Evolutionary conservation across 2,113 vertebrate species (phyloP).

Genomic region (Plestiodon gilberti): DNA sequence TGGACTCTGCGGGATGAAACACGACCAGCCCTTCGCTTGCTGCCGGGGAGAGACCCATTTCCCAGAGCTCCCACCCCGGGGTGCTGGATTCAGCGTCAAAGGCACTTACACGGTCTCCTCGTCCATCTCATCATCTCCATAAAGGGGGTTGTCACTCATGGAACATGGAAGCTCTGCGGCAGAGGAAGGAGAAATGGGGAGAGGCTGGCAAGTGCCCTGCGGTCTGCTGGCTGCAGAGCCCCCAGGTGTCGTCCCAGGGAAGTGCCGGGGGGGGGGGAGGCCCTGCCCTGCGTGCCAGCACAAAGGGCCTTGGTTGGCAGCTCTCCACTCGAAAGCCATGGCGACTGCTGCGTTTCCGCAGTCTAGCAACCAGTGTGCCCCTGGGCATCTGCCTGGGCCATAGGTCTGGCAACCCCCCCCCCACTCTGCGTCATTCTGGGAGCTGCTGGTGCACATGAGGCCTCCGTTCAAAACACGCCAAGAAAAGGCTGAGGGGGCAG

Average conservation of each 20-base stretch:
- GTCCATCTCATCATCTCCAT: conserved; percentile 21
- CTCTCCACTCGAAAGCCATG: not conserved
- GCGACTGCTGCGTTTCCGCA: too few species aligned
- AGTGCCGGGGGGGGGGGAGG: too few species aligned
- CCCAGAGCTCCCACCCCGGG: not conserved
- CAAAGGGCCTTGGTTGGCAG: not conserved
- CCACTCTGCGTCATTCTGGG: not conserved
- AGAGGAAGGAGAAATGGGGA: not conserved
- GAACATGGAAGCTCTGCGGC: not conserved
- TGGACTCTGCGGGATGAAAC: not conserved
- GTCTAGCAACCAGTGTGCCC: too few species aligned
- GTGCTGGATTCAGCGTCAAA: rapidly evolving
- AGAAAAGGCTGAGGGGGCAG: too few species aligned
- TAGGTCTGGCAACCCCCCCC: not conserved
- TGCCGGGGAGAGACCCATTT: not conserved
- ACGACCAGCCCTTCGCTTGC: not conserved
- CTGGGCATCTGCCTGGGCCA: too few species aligned
- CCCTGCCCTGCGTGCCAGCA: not conserved
- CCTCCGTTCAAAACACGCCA: too few species aligned
- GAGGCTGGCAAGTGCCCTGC: not conserved
- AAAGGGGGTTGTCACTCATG: not conserved
- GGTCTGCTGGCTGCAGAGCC: not conserved
- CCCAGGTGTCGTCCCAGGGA: not conserved
- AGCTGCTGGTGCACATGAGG: too few species aligned
- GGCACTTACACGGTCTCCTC: conserved; percentile 17